Percentiles rank a stretch among this genome's conserved stretches.
These are phyloP conservation scores for Forbesichthys agassizii DNA, from an alignment of 2,113 vertebrate genomes.

Conservation along the genomic window DNA sequence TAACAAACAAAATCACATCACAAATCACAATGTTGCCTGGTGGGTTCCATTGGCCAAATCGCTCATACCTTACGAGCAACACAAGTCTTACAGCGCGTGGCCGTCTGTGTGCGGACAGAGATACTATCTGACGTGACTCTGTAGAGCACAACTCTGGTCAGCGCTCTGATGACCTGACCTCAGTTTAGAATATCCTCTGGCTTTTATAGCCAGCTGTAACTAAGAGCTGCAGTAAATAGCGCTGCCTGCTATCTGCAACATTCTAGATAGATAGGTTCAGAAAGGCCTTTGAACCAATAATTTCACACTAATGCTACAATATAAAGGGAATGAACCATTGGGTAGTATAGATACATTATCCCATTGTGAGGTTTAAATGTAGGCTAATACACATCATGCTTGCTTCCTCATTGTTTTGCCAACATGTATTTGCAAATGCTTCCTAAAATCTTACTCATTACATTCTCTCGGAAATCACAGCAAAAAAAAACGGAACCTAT, in stretches of 20 bases:
- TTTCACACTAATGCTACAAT: not conserved
- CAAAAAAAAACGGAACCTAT: constrained; percentile 7
- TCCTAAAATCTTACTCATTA: not conserved
- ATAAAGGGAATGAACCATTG: not conserved
- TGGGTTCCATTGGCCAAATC: not conserved
- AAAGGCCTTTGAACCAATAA: not conserved
- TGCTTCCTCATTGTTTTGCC: not conserved
- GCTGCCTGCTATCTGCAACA: constrained; percentile 22
- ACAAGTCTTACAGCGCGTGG: not conserved
- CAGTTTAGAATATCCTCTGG: constrained; percentile 56
- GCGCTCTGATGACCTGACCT: constrained; percentile 57
- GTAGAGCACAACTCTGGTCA: constrained; percentile 16
- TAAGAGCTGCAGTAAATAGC: constrained; percentile 44
- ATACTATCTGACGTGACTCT: constrained; percentile 18
- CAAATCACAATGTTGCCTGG: not conserved
- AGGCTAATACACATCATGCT: too few relatives aligned
- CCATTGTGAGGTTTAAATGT: not conserved
- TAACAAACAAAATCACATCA: too few relatives aligned
- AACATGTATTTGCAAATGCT: not conserved
- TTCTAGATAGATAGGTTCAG: not conserved
- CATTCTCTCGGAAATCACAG: not conserved
- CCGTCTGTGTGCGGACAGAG: constrained; percentile 17
- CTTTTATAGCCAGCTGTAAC: constrained; percentile 63
- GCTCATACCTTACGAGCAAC: not conserved
- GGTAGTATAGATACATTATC: not conserved